These are phyloP conservation scores for Theretra japonica DNA, from an alignment of 2,888 invertebrate genomes.

Conservation along the genomic window DNA sequence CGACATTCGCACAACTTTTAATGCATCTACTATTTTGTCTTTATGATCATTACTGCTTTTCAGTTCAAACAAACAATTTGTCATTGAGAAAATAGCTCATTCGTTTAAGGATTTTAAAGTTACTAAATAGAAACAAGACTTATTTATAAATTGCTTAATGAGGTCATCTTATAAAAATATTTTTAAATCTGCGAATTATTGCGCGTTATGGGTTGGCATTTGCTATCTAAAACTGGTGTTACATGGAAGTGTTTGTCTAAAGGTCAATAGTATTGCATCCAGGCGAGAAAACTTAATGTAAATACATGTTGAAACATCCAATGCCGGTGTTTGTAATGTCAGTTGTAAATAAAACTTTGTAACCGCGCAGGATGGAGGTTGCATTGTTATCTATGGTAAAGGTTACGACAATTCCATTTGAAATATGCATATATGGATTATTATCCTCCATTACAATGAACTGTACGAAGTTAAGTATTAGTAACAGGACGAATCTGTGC, in stretches of 20 bases:
- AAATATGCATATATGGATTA: neutral
- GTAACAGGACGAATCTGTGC: too few relatives aligned
- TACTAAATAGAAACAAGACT: neutral
- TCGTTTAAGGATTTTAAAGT: neutral
- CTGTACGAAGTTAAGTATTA: too few relatives aligned
- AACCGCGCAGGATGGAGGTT: neutral
- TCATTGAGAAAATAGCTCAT: too few relatives aligned
- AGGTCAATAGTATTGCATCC: constrained; percentile 21
- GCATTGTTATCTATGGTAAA: neutral
- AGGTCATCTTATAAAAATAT: neutral
- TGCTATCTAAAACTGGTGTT: neutral
- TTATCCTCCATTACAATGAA: too few relatives aligned
- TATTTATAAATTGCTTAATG: neutral
- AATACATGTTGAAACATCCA: constrained; percentile 2
- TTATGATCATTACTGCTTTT: neutral
- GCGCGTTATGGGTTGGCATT: constrained; percentile 4
- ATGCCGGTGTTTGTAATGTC: neutral
- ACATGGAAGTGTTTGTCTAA: constrained; percentile 1
- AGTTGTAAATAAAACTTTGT: too few relatives aligned
- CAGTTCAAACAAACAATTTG: neutral
- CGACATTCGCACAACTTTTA: constrained; percentile 37
- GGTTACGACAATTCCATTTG: neutral
- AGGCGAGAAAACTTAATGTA: constrained; percentile 2
- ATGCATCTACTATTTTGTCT: constrained; percentile 29
- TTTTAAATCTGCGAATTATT: neutral